Base-by-base conservation (phyloP, 2,797 vertebrate genomes). In the Mustela erminea region DNA sequence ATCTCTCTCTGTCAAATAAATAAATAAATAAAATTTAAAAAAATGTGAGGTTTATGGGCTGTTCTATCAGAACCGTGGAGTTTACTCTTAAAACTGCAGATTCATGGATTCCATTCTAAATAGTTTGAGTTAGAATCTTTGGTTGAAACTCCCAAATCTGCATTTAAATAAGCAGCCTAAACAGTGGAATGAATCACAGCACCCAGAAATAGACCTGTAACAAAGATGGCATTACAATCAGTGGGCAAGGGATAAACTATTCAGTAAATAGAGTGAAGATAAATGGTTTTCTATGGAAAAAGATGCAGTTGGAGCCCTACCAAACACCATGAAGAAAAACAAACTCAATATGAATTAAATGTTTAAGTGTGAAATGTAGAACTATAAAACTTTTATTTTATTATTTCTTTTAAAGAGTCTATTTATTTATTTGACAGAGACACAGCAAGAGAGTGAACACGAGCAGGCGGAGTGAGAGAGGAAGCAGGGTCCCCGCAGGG, bases 311-410 rank as follows among this genome's bases (percentile, higher is more conserved):
- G 49, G 38, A 64, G 41, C 2, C 38, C 64, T 95, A 41, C 46
- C 52, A 86, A 38, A 46, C 20, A 70, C 38, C 32, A 49, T 29
- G 27, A 85, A 87, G 60, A 66, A 96, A 78, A 87, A 87, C 49
- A 86, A 81, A 64, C 25, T 81, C 35, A 25, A 46, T 74, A 20
- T 52, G 27, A 11, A 82, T 23, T 68, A 80, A 91, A 66, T 32
- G 70, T 25, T 72, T n/a, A 95, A 94, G 27, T 62, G 20, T 85
- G 46, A 84, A 64, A 93, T 54, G 56, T 60, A 83, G 41, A 84
- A 29, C 43, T 75, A 35, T 20, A 82, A 85, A 86, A 23, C 10
- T 41, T 58, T 58, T 9, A 58, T 56, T 56, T 56, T 56, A 23
- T 58, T 56, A 56, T 58, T 18, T 58, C 17, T 58, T 58, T 58